Evolutionary conservation across 2,888 invertebrate genomes (phyloP), one percentile per base, ranked within the genome.

Genomic region (Morpho deidamia): DNA sequence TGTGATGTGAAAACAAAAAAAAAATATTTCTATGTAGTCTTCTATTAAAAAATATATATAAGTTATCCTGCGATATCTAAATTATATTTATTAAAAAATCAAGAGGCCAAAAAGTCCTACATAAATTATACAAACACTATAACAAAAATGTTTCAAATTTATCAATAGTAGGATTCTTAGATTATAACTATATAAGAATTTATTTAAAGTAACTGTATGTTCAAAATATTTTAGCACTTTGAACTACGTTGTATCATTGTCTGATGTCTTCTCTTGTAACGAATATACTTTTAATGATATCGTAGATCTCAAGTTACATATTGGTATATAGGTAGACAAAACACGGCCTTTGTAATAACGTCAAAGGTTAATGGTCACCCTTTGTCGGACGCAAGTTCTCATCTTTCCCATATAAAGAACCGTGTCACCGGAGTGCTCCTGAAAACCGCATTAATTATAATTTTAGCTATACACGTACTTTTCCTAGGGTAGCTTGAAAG

Each of bases 321-420:
- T 45, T 40, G 40, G 54, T 52, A 58, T 45, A 51, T 39, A 53
- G 51, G 45, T 58, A 52, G 41, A 53, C 49, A 53, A 66, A 67
- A 66, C 63, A 60, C 61, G 61, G 54, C 55, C 52, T 43, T 43
- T 58, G 60, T 70, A 78, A 77, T 73, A 64, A 70, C 76, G 75
- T 77, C 73, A 69, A 59, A 75, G 76, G 78, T 75, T 72, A 76
- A 73, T 63, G 66, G 69, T 70, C 68, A 67, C 66, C 64, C 66
- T 63, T 67, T 63, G 61, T 60, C 45, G 58, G 64, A 59, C 64
- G 46, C 54, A 61, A 60, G 57, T 49, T 64, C 60, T 62, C 62
- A 62, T 56, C 58, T 64, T 61, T 45, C 61, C 39, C 7, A 48
- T 43, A 50, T 43, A 53, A 54, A 57, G 53, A 53, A 54, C 37